phyloP scores from a whole-genome alignment of 2,797 vertebrate genomes.

The Acipenser transmontanus region DNA sequence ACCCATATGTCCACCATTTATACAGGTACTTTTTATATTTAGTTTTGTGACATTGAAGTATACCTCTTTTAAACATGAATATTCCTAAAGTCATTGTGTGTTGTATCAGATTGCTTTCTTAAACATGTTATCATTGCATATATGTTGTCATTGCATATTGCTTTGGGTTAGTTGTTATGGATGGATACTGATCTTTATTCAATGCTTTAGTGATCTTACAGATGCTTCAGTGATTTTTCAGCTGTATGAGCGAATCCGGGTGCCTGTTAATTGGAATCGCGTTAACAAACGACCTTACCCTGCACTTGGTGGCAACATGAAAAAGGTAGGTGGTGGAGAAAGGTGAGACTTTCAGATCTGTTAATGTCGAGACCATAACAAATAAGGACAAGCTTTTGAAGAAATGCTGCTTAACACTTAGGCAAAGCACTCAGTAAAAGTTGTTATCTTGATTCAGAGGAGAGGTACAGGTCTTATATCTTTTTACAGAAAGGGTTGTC shows the following conservation, averaged over 20 bases:
- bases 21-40: constrained; percentile 65
- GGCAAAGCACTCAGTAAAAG: too few relatives aligned
- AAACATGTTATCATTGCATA: not conserved
- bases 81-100: not conserved
- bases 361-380: too few relatives aligned
- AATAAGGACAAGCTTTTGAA: too few relatives aligned
- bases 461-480: too few relatives aligned
- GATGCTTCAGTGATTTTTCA: constrained; percentile 88
- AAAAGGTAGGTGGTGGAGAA: constrained; percentile 60
- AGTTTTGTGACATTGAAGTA: too few relatives aligned
- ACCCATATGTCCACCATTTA: constrained; percentile 83
- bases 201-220: constrained; percentile 69
- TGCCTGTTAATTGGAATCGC: constrained; percentile 78
- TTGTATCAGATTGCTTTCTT: not conserved
- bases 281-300: constrained; percentile 85
- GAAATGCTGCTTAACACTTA: too few relatives aligned
- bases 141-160: not conserved
- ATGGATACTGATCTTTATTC: constrained; percentile 7
- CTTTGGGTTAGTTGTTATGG: not conserved
- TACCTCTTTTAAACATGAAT: not conserved
- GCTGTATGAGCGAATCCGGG: constrained; percentile 76
- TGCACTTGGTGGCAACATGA: constrained; percentile 82
- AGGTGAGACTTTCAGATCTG: too few relatives aligned
- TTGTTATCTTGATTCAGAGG: too few relatives aligned
- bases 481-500: too few relatives aligned